A percentile compares a stretch with the other conserved stretches of the same genome.
Evolutionary conservation across 2,888 invertebrate species (phyloP).

Genomic region (Tridacna gigas): DNA sequence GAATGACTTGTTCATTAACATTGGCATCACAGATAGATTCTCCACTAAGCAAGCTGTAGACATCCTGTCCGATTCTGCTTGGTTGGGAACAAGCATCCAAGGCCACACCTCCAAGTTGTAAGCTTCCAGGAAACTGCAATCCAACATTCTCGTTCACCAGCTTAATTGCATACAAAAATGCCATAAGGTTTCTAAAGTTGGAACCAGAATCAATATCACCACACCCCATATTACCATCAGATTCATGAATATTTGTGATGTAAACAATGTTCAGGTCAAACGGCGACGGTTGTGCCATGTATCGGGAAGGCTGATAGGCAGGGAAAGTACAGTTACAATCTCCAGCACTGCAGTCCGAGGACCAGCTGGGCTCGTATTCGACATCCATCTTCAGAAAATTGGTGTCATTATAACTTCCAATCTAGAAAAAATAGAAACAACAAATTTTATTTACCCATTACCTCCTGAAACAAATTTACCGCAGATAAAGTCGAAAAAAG

Average conservation of each 20-base stretch:
- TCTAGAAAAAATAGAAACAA: constrained; percentile 64
- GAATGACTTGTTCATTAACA: constrained; percentile 68
- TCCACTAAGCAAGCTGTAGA: constrained; percentile 83
- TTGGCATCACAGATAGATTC: constrained; percentile 80
- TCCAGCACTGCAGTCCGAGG: constrained; percentile 66
- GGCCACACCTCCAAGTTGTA: constrained; percentile 82
- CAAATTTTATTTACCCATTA: not conserved
- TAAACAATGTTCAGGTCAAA: constrained; percentile 83
- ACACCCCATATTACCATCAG: constrained; percentile 82
- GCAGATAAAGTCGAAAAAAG: not conserved
- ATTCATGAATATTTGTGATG: constrained; percentile 84
- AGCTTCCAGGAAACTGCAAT: constrained; percentile 66
- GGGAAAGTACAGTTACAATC: constrained; percentile 76
- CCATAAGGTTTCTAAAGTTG: constrained; percentile 84
- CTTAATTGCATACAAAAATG: constrained; percentile 85
- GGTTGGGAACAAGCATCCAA: constrained; percentile 83
- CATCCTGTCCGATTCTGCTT: constrained; percentile 82
- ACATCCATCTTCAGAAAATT: constrained; percentile 80
- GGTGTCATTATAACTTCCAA: constrained; percentile 82
- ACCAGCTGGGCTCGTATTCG: constrained; percentile 70
- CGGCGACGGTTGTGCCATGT: constrained; percentile 74
- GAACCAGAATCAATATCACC: constrained; percentile 80
- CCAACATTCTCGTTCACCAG: constrained; percentile 81
- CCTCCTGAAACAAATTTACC: not conserved
- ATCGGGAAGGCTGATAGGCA: constrained; percentile 73